These are phyloP conservation scores for Cololabis saira DNA, from an alignment of 2,113 vertebrate genomes.

Conservation along the genomic window DNA sequence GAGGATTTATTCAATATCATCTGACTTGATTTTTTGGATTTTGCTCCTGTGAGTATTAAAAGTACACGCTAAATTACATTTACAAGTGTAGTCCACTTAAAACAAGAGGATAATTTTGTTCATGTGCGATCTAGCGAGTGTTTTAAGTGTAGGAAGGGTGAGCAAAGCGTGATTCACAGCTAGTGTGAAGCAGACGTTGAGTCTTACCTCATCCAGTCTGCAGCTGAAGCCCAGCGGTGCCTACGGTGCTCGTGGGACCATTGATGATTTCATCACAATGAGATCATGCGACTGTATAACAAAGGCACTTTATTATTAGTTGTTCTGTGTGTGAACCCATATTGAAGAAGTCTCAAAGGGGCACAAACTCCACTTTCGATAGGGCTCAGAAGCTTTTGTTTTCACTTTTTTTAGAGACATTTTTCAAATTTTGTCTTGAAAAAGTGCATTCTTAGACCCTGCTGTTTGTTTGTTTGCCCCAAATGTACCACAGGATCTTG, in stretches of 20 bases:
- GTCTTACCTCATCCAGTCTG: slow-evolving; percentile 58
- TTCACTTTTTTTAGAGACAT: not conserved
- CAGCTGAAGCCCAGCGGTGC: slow-evolving; percentile 36
- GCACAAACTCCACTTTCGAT: not conserved
- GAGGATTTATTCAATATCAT: no score
- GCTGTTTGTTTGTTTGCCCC: no score
- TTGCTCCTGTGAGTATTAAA: no score
- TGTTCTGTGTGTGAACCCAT: slow-evolving; percentile 25
- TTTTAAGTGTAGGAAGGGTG: slow-evolving; percentile 1
- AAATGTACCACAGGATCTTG: no score
- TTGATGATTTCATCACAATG: slow-evolving; percentile 57
- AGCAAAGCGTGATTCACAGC: not conserved
- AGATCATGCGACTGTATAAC: slow-evolving; percentile 48
- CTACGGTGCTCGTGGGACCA: slow-evolving; percentile 50
- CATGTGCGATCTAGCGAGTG: slow-evolving; percentile 17
- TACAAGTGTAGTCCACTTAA: no score
- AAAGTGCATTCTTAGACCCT: not conserved
- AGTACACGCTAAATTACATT: no score
- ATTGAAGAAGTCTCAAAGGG: not conserved
- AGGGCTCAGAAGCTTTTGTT: not conserved
- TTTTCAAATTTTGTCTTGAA: not conserved
- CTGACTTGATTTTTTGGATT: no score
- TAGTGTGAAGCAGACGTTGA: slow-evolving; percentile 16
- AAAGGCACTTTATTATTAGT: slow-evolving; percentile 52
- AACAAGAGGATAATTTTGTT: not conserved